These are phyloP conservation scores for Tryphoninae sp. DNA, from an alignment of 2,888 invertebrate genomes.

Conservation along the genomic window DNA sequence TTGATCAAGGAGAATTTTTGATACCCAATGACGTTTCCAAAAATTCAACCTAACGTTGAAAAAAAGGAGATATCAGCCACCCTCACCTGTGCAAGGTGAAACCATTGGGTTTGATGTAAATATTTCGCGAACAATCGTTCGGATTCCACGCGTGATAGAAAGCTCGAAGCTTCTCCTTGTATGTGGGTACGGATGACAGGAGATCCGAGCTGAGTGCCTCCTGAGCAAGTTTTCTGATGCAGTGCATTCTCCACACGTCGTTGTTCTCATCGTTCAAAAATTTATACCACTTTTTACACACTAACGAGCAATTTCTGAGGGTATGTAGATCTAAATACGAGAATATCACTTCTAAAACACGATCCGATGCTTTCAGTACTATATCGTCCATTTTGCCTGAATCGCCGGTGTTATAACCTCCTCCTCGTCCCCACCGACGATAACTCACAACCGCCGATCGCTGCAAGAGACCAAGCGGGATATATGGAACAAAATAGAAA, in stretches of 20 bases:
- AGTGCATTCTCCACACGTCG: conserved; percentile 97
- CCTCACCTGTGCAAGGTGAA: conserved; percentile 94
- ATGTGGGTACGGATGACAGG: conserved; percentile 92
- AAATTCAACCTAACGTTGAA: background rate
- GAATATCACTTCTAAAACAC: conserved; percentile 94
- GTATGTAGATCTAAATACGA: conserved; percentile 94
- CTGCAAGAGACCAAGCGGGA: background rate
- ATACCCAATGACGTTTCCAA: conserved; percentile 2
- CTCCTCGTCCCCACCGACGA: conserved; percentile 20
- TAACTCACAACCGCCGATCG: background rate
- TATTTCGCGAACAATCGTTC: conserved; percentile 97
- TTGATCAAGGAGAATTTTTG: conserved; percentile 6
- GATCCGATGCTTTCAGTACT: conserved; percentile 87
- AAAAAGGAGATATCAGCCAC: background rate
- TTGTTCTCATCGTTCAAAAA: conserved; percentile 92
- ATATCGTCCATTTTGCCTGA: conserved; percentile 84
- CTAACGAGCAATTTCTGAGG: conserved; percentile 93
- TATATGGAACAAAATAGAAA: conserved; percentile 14
- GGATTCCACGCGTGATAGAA: conserved; percentile 98
- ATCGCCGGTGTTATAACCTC: conserved; percentile 78
- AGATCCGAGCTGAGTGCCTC: conserved; percentile 95
- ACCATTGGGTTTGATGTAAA: conserved; percentile 97
- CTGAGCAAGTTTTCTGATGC: conserved; percentile 92
- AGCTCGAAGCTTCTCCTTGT: conserved; percentile 96
- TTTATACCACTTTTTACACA: conserved; percentile 96